Base-by-base conservation (phyloP, 2,888 invertebrate genomes). In the Agrotis puta region DNA sequence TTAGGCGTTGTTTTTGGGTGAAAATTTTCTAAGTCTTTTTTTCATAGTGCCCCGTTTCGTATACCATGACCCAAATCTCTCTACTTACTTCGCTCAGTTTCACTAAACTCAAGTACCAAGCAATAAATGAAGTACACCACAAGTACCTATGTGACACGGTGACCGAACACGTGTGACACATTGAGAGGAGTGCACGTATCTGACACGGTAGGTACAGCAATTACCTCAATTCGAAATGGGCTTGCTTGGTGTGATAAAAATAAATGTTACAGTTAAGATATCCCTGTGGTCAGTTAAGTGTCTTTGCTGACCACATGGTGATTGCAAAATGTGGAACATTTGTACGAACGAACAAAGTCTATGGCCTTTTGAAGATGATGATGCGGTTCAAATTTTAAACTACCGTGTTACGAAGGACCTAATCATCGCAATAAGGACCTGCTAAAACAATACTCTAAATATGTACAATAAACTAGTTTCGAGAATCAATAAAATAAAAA, bases 141-240 rank as follows among this genome's bases (percentile, higher is more conserved):
- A 54, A 56, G 43, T 67, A 68, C 51, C 22, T 22, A 2, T 39
- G 77, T 58, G 69, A 77, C 73, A 73, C 2, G 50, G 45, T 72
- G 72, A 72, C 72, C 72, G 45, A 58, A 18, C 73, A 77, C 73
- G 77, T 77, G 50, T n/a, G 22, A n/a, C 57, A 39, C 77, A 47
- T 77, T 53, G 27, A 27, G 51, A 53, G 68, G 11, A 11, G 68
- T 13, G 50, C 72, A 76, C 77, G 73, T 73, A 48, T 18, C 20
- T 18, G 7, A 57, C 59, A 59, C 13, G 22, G 47, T 20, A 18
- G 39, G 9, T 18, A 39, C n/a, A 13, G 13, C 69, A 57, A 56
- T 73, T 75, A 74, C 68, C 76, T 61, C 69, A 61, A 56, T 51
- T 47, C 59, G 45, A 14, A 24, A 66, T 51, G 50, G 5, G 45